These are phyloP conservation scores for Clusia tigrina DNA, from an alignment of 2,888 invertebrate species.

Conservation along the genomic window DNA sequence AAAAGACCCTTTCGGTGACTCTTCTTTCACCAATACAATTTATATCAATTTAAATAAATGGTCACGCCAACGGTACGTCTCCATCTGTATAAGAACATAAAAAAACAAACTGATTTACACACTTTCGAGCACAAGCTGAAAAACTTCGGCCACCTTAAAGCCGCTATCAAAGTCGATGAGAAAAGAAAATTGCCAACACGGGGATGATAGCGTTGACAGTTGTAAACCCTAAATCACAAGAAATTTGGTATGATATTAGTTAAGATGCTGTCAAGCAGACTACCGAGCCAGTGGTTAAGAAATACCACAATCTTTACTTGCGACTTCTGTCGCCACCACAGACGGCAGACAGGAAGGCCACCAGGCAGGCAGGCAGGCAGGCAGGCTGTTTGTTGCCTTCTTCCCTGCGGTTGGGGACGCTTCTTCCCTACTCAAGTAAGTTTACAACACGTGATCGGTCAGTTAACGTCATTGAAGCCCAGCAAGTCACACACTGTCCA, in stretches of 20 bases:
- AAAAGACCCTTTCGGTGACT: too few relatives aligned
- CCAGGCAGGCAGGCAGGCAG: neutral
- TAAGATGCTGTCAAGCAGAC: slow-evolving; percentile 58
- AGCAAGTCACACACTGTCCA: slow-evolving; percentile 39
- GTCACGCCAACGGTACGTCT: too few relatives aligned
- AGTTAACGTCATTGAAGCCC: slow-evolving; percentile 41
- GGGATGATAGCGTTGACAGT: slow-evolving; percentile 47
- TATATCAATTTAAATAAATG: slow-evolving; percentile 61
- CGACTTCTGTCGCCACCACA: neutral
- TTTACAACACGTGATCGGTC: slow-evolving; percentile 44
- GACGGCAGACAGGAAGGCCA: neutral
- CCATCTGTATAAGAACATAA: too few relatives aligned
- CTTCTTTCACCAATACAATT: slow-evolving; percentile 48
- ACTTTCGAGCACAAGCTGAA: neutral
- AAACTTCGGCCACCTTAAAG: neutral
- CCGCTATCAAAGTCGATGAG: neutral
- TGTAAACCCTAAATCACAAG: slow-evolving; percentile 59
- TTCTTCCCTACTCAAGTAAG: too few relatives aligned
- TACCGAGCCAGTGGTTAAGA: slow-evolving; percentile 25
- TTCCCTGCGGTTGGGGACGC: neutral
- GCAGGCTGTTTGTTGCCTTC: neutral
- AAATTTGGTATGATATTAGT: slow-evolving; percentile 60
- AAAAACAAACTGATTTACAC: too few relatives aligned
- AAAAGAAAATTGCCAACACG: neutral
- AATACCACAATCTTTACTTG: neutral